Evolutionary conservation across 37 sponge, comb jelly and placozoan species (phyloP).

Genomic region (Aplysina aerophoba): DNA sequence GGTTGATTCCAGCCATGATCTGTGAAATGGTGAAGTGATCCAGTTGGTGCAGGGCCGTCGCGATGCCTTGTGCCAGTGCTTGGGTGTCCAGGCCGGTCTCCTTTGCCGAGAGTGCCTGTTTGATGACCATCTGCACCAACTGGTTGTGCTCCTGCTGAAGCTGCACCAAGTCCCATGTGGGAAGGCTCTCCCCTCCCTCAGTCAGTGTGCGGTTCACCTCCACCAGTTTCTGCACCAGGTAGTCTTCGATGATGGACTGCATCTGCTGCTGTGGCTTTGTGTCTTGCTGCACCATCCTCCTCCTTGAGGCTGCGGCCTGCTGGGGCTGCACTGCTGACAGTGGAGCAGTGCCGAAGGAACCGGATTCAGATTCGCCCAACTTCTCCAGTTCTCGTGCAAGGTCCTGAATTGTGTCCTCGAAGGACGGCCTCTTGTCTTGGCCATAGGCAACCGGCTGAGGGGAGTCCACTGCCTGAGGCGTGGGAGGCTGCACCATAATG

Average conservation of each 20-base stretch:
- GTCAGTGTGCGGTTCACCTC: conserved; percentile 17
- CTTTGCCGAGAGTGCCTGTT: neutral
- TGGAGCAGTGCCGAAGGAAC: neutral
- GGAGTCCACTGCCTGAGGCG: too few relatives aligned
- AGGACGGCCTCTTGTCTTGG: too few relatives aligned
- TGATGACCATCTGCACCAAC: neutral
- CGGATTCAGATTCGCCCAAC: neutral
- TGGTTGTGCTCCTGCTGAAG: conserved; percentile 24
- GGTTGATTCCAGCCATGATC: conserved; percentile 25
- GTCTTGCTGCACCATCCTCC: too few relatives aligned
- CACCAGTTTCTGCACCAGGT: neutral
- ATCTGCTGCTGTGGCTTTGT: too few relatives aligned
- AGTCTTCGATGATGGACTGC: neutral
- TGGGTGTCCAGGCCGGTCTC: conserved; percentile 2
- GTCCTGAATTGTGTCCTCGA: neutral
- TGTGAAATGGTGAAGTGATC: conserved; percentile 22
- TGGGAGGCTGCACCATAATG: too few relatives aligned
- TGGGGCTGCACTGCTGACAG: too few relatives aligned
- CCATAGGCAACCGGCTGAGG: too few relatives aligned
- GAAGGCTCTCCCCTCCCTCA: neutral
- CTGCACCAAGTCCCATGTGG: conserved; percentile 2
- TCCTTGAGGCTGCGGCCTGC: too few relatives aligned
- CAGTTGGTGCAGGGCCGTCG: neutral
- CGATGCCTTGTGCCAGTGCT: conserved; percentile 6
- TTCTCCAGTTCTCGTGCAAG: conserved; percentile 30